Evolutionary conservation across 2,113 vertebrate genomes (phyloP), one percentile per base, ranked within the genome.

Genomic region (Myrmecophaga tridactyla): DNA sequence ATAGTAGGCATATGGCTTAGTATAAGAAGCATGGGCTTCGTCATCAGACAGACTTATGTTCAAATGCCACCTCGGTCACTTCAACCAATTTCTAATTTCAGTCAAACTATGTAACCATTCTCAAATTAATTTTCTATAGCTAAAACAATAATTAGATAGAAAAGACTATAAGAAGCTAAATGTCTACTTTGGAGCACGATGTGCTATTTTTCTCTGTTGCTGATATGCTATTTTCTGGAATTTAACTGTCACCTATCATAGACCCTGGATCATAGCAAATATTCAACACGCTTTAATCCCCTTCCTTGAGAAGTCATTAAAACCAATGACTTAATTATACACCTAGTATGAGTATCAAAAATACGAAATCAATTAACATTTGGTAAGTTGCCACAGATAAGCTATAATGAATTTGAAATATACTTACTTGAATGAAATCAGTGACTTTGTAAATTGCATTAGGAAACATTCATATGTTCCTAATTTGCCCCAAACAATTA

Each of bases 331-430:
- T 93, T 89, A 81, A 82, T 85, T 85, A 77, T 43, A 41, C 85
- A 90, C 21, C 21, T 90, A 72, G 25, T 63, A 69, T 84, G 21
- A n/a, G 14, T 76, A 85, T 76, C 65, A 88, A 96, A 96, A 92
- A 96, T 60, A 93, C 20, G 70, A 70, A 86, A 86, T 63, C 80
- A 51, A 53, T 39, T n/a, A 78, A 73, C 67, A 56, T 6, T 53
- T 39, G 80, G 23, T 20, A 92, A 91, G 7, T 78, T 76, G 29
- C 86, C 58, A 94, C 39, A 85, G n/a, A 31, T 3, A 90, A 87
- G 36, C 36, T 63, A 31, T 43, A 94, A 34, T 51, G 31, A 85
- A 36, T 56, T 93, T 73, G 56, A 95, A 86, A 90, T 78, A 46
- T 41, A 90, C 46, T 90, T 3, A 62, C 56, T 81, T 69, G 62